These are phyloP conservation scores for Cardiocondyla obscurior DNA, from an alignment of 1,140 invertebrate species.

Conservation along the genomic window DNA sequence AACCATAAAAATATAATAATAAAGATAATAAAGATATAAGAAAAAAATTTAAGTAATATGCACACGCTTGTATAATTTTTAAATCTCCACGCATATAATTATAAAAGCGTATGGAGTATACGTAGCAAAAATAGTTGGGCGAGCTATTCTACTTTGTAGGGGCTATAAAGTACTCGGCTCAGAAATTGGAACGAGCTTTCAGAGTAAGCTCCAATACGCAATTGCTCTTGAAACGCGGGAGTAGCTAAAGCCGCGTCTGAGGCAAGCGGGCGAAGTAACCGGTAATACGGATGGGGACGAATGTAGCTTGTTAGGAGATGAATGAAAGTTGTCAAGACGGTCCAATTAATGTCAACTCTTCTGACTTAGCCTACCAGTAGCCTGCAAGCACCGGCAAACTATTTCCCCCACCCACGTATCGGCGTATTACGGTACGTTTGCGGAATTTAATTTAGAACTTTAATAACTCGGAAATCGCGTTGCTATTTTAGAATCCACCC, in stretches of 20 bases:
- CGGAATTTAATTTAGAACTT: constrained; percentile 66
- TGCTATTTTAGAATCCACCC: not conserved
- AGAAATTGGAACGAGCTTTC: constrained; percentile 58
- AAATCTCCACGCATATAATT: not conserved
- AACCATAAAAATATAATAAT: not conserved
- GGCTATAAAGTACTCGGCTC: constrained; percentile 26
- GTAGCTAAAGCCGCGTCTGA: constrained; percentile 47
- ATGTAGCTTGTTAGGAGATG: constrained; percentile 83
- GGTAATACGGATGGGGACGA: constrained; percentile 80
- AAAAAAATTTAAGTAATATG: not conserved
- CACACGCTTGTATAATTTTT: not conserved
- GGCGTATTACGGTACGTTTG: constrained; percentile 75
- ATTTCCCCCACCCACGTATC: not conserved
- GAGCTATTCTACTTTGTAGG: not conserved
- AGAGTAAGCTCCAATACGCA: constrained; percentile 55
- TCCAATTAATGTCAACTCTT: constrained; percentile 84
- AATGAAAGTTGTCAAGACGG: constrained; percentile 84
- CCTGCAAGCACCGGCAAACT: constrained; percentile 75
- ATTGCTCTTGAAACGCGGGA: constrained; percentile 46
- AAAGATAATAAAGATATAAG: not conserved
- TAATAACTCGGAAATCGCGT: constrained; percentile 5
- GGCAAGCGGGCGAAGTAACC: constrained; percentile 51
- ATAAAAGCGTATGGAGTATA: not conserved
- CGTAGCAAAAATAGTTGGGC: constrained; percentile 26
- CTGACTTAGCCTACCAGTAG: constrained; percentile 78